Base-by-base conservation (phyloP, 2,888 invertebrate species). In the Merodon equestris region DNA sequence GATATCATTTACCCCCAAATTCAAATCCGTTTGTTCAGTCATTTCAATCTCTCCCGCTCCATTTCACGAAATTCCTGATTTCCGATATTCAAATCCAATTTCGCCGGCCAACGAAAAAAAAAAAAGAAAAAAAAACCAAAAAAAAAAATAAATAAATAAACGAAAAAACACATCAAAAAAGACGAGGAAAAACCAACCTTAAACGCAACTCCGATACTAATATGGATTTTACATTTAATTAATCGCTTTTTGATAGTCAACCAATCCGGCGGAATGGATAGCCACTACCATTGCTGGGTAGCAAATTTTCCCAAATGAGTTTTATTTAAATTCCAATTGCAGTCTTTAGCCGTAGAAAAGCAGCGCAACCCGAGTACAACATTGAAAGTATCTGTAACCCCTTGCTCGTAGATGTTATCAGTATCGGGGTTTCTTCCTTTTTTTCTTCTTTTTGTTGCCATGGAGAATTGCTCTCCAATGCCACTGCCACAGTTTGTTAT, bases 151-250 rank as follows among this genome's bases (percentile, higher is more conserved):
- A n/a, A n/a, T n/a, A n/a, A n/a, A n/a, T n/a, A n/a, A n/a, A n/a
- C n/a, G n/a, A n/a, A 27, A 2, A 27, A 27, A 27, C 27, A 4
- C 27, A 19, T 36, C 17, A 50, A 38, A 67, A 45, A 14, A 51
- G 56, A 56, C 53, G 15, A 19, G 50, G 15, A 9, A 36, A 34
- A 58, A 38, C 27, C 14, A 53, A 17, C 56, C n/a, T 34, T 19
- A 57, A 48, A 27, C 50, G 19, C 44, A 53, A 71, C 60, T 48
- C 61, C 61, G 48, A 56, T 73, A 73, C 79, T 79, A 70, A 79
- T 79, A 64, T 64, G 79, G 79, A 70, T 84, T 83, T 83, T 75
- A 83, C 84, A 83, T 84, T 84, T 84, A 84, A 84, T 84, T 84
- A 84, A 84, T 83, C 82, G 77, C 47, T 82, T 76, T 82, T 77